Evolutionary conservation across 2,797 vertebrate genomes (phyloP).

Genomic region (Ambastaia sidthimunki): DNA sequence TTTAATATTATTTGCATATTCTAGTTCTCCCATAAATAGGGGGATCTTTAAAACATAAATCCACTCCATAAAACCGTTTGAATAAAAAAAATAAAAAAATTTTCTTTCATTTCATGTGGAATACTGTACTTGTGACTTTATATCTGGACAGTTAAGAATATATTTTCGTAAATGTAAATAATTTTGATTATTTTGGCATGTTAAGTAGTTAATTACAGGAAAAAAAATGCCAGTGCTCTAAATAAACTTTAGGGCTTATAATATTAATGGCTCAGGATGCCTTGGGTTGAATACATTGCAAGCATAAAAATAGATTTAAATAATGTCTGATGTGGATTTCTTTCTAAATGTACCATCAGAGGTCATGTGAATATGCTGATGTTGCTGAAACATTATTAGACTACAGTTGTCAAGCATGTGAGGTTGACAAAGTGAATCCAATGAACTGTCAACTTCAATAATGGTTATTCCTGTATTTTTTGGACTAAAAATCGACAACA

Average conservation of each 20-base stretch:
- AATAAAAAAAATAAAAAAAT: conserved; percentile 59
- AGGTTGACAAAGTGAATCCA: conserved; percentile 3
- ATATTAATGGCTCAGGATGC: conserved; percentile 20
- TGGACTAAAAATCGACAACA: background rate
- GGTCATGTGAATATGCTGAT: conserved; percentile 20
- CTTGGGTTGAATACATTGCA: background rate
- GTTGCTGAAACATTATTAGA: conserved; percentile 6
- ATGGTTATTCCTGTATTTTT: background rate
- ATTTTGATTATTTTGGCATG: conserved; percentile 1
- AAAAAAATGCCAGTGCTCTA: conserved; percentile 21
- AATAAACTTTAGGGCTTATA: conserved; percentile 30
- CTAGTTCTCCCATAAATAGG: conserved; percentile 23
- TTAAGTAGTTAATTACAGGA: conserved; percentile 1
- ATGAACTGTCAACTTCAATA: background rate
- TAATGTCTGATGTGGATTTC: background rate
- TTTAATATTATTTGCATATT: conserved; percentile 44
- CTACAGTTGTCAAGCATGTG: conserved; percentile 33
- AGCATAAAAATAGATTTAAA: background rate
- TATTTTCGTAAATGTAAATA: too few species aligned
- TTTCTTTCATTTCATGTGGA: background rate
- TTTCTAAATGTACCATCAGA: conserved; percentile 21
- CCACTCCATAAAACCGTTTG: conserved; percentile 69
- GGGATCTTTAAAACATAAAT: conserved; percentile 21
- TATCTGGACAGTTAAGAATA: too few species aligned
- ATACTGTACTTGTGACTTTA: background rate